A percentile compares a stretch with the other conserved stretches of the same genome.
These are phyloP conservation scores for Erannis defoliaria DNA, from an alignment of 2,888 invertebrate genomes.

Conservation along the genomic window DNA sequence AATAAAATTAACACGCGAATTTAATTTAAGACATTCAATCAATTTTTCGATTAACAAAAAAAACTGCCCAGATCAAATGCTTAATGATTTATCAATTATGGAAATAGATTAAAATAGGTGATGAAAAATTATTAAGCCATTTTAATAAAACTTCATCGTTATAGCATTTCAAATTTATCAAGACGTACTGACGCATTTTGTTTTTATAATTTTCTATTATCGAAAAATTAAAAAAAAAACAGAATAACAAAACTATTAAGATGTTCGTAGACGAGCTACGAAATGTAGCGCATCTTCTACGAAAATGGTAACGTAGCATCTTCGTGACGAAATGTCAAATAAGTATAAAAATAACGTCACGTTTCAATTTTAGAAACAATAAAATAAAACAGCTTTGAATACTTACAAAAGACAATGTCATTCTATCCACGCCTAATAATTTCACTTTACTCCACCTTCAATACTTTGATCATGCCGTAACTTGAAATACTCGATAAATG, in stretches of 20 bases:
- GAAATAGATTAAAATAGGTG: background rate
- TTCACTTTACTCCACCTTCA: slow-evolving; percentile 61
- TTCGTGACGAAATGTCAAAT: background rate
- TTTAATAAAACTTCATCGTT: background rate
- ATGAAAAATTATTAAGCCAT: background rate
- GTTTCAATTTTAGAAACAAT: background rate
- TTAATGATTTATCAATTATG: background rate
- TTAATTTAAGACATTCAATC: slow-evolving; percentile 24
- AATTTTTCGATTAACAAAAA: slow-evolving; percentile 12
- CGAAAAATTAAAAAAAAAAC: background rate
- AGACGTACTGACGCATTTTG: background rate
- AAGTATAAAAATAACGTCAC: background rate
- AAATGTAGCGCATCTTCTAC: slow-evolving; percentile 23
- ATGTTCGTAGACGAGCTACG: slow-evolving; percentile 15
- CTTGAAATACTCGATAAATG: slow-evolving; percentile 52
- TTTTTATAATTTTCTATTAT: background rate
- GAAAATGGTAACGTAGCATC: slow-evolving; percentile 13
- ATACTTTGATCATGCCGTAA: slow-evolving; percentile 55
- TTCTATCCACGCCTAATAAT: slow-evolving; percentile 74
- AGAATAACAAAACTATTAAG: background rate
- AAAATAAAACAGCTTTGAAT: slow-evolving; percentile 29
- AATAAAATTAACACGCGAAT: slow-evolving; percentile 16
- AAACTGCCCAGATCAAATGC: background rate
- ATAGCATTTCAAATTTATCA: background rate
- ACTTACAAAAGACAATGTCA: slow-evolving; percentile 86